Percentiles rank a stretch among this genome's conserved stretches.
Evolutionary conservation across 2,888 invertebrate species (phyloP).

Genomic region (Habroteleia sp.): DNA sequence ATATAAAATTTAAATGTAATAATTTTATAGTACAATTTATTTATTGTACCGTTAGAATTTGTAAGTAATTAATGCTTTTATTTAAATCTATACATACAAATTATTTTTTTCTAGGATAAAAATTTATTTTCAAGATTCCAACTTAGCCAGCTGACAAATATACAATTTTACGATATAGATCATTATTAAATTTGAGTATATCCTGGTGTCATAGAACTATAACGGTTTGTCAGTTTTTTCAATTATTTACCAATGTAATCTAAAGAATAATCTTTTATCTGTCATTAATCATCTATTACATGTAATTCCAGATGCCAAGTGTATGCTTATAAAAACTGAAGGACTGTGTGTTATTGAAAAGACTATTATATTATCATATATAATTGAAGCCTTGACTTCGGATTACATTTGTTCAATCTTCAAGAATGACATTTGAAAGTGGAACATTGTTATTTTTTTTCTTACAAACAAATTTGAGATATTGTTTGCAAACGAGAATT

Average conservation of each 20-base stretch:
- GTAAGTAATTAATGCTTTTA: too few relatives aligned
- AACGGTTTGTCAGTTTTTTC: slow-evolving; percentile 3
- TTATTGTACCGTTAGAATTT: too few relatives aligned
- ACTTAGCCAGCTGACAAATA: background rate
- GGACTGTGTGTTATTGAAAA: slow-evolving; percentile 10
- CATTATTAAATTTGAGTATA: background rate
- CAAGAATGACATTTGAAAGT: background rate
- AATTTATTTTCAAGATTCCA: slow-evolving; percentile 4
- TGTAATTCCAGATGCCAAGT: slow-evolving; percentile 17
- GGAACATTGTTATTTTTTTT: background rate
- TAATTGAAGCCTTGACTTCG: slow-evolving; percentile 4
- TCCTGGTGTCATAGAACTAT: background rate
- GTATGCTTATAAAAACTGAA: slow-evolving; percentile 17
- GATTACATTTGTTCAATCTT: background rate
- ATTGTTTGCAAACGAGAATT: too few relatives aligned
- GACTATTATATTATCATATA: slow-evolving; percentile 6
- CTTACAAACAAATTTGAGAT: too few relatives aligned
- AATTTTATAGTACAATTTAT: too few relatives aligned
- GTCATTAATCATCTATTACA: slow-evolving; percentile 10
- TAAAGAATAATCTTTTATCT: slow-evolving; percentile 14
- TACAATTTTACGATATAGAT: slow-evolving; percentile 1
- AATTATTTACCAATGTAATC: slow-evolving; percentile 7
- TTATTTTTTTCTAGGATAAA: too few relatives aligned
- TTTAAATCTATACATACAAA: too few relatives aligned
- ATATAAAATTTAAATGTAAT: too few relatives aligned